Evolutionary conservation across 1,140 invertebrate genomes (phyloP), one percentile per base, ranked within the genome.

Genomic region (Aplysia californica): DNA sequence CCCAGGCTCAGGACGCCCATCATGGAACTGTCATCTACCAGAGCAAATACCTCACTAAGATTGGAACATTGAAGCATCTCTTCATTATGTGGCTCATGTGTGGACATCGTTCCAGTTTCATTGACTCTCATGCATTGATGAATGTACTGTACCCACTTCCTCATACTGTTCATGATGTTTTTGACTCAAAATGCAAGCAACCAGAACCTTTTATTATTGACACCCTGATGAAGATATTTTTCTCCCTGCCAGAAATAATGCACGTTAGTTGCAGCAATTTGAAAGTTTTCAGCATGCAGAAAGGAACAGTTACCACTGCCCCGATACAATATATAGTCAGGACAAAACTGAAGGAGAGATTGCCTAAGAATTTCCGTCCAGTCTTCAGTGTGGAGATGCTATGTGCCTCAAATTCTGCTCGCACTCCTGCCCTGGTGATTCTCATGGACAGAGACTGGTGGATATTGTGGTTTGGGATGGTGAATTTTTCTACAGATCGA

Each of bases 21-120:
- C 26, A 70, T n/a, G 50, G 26, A 2, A 70, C 6, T 35, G 29
- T 70, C 31, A 70, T 55, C 33, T 70, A 56, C 26, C 70, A 72
- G 23, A 72, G 41, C 61, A 64, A 66, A 36, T 66, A 75, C 29
- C 61, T 75, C 2, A 75, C 72, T 2, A 75, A 75, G 38, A 75
- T 75, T 66, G 72, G 72, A 33, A 75, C 72, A 1, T 66, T 75
- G 15, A 33, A 50, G 31, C 59, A 75, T 26, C 64, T 75, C 56
- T 75, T 33, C 31, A 66, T 75, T 18, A 75, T 75, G 72, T 75
- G 72, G 72, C 41, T 75, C 20, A 75, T 66, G 41, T 65, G 72
- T 50, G 72, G 61, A 4, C 26, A 50, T 6, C 36, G 72, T 26
- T 41, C 72, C 33, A 75, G 72, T 35, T 66, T 65, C 31, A 44